phyloP scores from a whole-genome alignment of 37 sponge, comb jelly and placozoan genomes.

The Aphrocallistes beatrix region DNA sequence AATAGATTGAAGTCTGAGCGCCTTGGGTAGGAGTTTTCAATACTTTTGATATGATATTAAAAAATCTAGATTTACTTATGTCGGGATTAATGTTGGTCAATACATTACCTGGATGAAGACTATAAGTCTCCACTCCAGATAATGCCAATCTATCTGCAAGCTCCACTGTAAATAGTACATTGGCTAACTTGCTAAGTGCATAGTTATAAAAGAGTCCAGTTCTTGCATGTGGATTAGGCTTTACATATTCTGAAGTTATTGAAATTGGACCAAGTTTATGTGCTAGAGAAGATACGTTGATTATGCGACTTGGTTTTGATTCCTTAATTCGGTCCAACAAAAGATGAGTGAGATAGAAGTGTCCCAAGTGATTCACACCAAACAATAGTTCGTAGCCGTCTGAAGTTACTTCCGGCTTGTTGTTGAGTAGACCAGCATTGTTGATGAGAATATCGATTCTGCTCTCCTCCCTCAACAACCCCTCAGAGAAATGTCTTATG shows the following conservation, averaged over 20 bases:
- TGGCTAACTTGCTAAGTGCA: slow-evolving; percentile 63
- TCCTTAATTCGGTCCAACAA: slow-evolving; percentile 29
- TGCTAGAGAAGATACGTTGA: slow-evolving; percentile 48
- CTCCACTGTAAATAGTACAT: slow-evolving; percentile 62
- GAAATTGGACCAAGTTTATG: slow-evolving; percentile 14
- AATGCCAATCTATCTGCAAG: slow-evolving; percentile 40
- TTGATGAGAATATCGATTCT: slow-evolving; percentile 45
- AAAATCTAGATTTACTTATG: not conserved
- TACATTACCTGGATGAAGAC: slow-evolving; percentile 61
- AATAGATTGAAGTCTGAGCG: slow-evolving; percentile 62
- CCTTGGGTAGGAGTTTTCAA: slow-evolving; percentile 49
- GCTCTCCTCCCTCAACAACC: slow-evolving; percentile 33
- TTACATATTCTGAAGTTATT: slow-evolving; percentile 29
- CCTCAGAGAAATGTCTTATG: slow-evolving; percentile 43
- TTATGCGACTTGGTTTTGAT: slow-evolving; percentile 50
- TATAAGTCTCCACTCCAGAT: slow-evolving; percentile 57
- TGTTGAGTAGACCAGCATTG: slow-evolving; percentile 61
- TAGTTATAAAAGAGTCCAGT: slow-evolving; percentile 26
- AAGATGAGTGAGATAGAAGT: slow-evolving; percentile 31
- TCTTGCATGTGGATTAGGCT: slow-evolving; percentile 12
- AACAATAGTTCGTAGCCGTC: slow-evolving; percentile 34
- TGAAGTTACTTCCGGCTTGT: slow-evolving; percentile 6
- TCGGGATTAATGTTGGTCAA: slow-evolving; percentile 33
- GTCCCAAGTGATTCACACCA: slow-evolving; percentile 36
- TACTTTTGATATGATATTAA: too few species aligned